These are phyloP conservation scores for Xiphydria camelus DNA, from an alignment of 2,888 invertebrate genomes.

Conservation along the genomic window DNA sequence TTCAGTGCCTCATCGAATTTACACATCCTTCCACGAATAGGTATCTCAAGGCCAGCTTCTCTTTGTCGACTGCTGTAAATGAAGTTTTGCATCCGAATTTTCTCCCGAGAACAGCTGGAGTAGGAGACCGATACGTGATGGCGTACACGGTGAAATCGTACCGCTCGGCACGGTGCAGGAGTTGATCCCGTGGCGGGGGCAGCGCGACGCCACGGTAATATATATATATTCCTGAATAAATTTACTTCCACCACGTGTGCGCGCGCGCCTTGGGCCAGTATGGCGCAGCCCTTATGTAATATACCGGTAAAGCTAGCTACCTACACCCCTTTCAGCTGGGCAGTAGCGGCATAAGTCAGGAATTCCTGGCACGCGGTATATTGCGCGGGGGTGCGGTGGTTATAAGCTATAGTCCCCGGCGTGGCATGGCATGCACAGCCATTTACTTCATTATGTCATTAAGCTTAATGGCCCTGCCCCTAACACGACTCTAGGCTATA, in stretches of 20 bases:
- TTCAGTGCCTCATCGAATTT: too few species aligned
- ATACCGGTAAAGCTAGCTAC: slow-evolving; percentile 37
- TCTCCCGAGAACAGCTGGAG: too few species aligned
- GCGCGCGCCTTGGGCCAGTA: slow-evolving; percentile 11
- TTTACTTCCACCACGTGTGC: slow-evolving; percentile 27
- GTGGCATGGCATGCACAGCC: slow-evolving; percentile 55
- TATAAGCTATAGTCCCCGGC: slow-evolving; percentile 55
- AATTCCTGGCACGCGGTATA: slow-evolving; percentile 57
- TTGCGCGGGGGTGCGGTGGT: slow-evolving; percentile 51
- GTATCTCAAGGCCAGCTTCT: too few species aligned
- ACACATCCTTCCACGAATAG: too few species aligned
- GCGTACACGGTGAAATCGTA: too few species aligned
- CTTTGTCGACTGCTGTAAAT: too few species aligned
- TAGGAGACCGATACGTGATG: too few species aligned
- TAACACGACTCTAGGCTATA: slow-evolving; percentile 54
- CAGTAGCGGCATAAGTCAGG: slow-evolving; percentile 52
- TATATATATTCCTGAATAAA: slow-evolving; percentile 32
- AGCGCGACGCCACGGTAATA: too few species aligned
- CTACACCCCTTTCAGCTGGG: slow-evolving; percentile 44
- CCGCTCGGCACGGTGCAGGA: too few species aligned
- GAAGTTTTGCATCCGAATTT: too few species aligned
- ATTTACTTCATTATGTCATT: slow-evolving; percentile 60
- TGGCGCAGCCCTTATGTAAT: slow-evolving; percentile 10
- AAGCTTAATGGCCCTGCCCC: slow-evolving; percentile 58
- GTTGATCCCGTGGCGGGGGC: too few species aligned